These are phyloP conservation scores for Vombatus ursinus DNA, from an alignment of 2,113 vertebrate species.

Conservation along the genomic window DNA sequence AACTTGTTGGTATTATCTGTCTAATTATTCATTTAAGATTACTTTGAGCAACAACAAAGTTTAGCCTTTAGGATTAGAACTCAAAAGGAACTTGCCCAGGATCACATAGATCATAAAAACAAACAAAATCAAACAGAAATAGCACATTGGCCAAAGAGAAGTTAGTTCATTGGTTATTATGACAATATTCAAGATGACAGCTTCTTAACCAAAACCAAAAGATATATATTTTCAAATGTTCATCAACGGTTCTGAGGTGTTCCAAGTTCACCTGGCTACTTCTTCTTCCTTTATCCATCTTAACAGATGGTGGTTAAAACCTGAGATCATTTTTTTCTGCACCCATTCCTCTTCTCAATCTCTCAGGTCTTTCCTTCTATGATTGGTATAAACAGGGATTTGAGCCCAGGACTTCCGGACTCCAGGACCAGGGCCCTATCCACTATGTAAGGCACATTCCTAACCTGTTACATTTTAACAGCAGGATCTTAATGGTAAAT, in stretches of 20 bases:
- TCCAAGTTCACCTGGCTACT: background rate
- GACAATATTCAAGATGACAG: background rate
- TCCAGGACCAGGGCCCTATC: background rate
- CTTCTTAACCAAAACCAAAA: background rate
- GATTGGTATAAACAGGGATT: background rate
- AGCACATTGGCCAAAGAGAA: background rate
- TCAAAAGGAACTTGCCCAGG: slow-evolving; percentile 7
- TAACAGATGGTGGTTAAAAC: background rate
- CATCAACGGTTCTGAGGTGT: background rate
- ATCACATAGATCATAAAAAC: background rate
- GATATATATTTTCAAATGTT: background rate
- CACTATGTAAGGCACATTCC: background rate
- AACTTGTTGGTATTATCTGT: slow-evolving; percentile 79
- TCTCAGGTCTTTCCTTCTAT: background rate
- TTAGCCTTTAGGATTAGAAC: background rate
- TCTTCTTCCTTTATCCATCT: background rate
- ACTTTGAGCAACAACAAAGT: slow-evolving; percentile 16
- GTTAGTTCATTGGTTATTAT: background rate
- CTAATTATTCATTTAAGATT: slow-evolving; percentile 68
- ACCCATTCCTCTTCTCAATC: background rate
- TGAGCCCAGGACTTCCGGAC: background rate
- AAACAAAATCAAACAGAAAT: background rate
- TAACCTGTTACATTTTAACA: background rate
- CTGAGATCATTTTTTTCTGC: background rate
- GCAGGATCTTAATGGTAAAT: background rate